A percentile compares a stretch with the other conserved stretches of the same genome.
Evolutionary conservation across 2,113 vertebrate species (phyloP).

Genomic region (Heteronetta atricapilla): DNA sequence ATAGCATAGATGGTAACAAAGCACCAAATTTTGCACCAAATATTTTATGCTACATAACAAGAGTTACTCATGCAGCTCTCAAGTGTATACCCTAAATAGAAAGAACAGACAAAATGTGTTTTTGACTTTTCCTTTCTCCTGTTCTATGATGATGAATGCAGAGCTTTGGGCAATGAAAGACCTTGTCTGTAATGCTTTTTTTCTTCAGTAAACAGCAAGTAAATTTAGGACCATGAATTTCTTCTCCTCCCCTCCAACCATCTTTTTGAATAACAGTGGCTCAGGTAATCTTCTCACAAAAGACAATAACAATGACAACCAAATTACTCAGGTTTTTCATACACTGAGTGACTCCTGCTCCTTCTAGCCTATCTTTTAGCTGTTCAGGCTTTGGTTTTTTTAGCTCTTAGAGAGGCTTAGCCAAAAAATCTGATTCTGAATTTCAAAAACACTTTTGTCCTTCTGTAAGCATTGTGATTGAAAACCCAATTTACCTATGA

Average conservation of each 20-base stretch:
- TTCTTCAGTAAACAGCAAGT: not conserved
- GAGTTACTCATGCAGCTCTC: not conserved
- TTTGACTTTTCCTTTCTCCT: not conserved
- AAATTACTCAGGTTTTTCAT: not conserved
- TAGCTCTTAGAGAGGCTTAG: not conserved
- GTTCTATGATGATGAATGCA: not conserved
- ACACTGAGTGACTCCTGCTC: rapidly evolving
- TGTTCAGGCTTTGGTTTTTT: not conserved
- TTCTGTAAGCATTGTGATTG: rapidly evolving
- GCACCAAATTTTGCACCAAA: too few relatives aligned
- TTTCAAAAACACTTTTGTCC: not conserved
- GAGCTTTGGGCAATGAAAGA: not conserved
- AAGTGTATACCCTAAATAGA: not conserved
- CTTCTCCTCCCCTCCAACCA: not conserved
- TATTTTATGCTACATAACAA: not conserved
- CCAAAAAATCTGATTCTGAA: not conserved
- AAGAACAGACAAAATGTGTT: not conserved
- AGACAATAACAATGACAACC: not conserved
- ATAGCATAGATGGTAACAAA: not conserved
- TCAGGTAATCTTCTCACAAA: not conserved
- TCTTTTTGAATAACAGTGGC: not conserved
- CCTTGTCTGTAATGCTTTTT: not conserved
- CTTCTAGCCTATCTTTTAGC: not conserved
- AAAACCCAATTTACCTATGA: not conserved
- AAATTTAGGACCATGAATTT: not conserved